Base-by-base conservation (phyloP, 2,888 invertebrate genomes). In the Molorchus minor region DNA sequence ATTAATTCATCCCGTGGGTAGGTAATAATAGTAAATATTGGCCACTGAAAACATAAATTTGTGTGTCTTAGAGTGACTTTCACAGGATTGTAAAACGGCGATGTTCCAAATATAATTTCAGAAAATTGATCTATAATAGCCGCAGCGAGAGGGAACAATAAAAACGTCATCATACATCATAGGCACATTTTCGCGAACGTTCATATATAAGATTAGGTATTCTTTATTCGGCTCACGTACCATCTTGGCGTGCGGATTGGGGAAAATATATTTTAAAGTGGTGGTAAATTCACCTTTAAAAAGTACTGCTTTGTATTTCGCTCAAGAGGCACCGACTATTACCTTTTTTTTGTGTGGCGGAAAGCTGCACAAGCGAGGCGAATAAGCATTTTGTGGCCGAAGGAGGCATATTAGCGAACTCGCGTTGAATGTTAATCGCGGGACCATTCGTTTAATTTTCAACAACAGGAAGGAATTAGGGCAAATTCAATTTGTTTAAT, bases 251-350 rank as follows among this genome's bases (percentile, higher is more conserved):
- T 69, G 63, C 63, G 69, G 71, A 71, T 73, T 71, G 70, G 62
- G 67, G 66, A 71, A 68, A 71, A 71, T 74, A 71, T 70, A 73
- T 71, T 73, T 71, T 72, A 71, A 70, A 73, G 71, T 68, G 69
- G 70, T 67, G 69, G 65, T 72, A 71, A 74, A 74, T 74, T 74
- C 67, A 74, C 71, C 71, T 73, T 70, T 68, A 70, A 71, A 69
- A 69, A 70, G 65, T 68, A 45, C 68, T 67, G 70, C 71, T 73
- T 72, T 71, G 71, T 73, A 72, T 72, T 72, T 67, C 64, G 62
- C 45, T 41, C 63, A 63, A 58, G 61, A 60, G 59, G 51, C 47
- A 51, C 54, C 58, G 58, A 49, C 47, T 61, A 60, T 68, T 67
- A 63, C 58, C 58, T 65, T 62, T 58, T 62, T 59, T 68, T 67